A percentile compares a stretch with the other conserved stretches of the same genome.
These are phyloP conservation scores for Mesochorus sp. DNA, from an alignment of 2,888 invertebrate species.

Conservation along the genomic window DNA sequence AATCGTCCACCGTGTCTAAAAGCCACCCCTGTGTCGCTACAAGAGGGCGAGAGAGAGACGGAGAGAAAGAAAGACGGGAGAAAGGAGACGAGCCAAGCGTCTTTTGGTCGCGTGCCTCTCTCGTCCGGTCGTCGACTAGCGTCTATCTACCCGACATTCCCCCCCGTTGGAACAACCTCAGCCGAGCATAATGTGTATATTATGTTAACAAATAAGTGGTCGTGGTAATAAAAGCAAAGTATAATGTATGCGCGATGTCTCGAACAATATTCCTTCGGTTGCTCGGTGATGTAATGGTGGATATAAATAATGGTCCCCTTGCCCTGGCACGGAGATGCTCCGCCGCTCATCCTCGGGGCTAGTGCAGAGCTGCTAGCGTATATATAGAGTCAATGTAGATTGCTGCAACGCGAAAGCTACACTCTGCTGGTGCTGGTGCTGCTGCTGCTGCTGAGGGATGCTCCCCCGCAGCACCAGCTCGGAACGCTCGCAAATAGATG, in stretches of 20 bases:
- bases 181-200: slow-evolving; percentile 77
- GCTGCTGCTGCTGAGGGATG: no score
- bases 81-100: slow-evolving; percentile 13
- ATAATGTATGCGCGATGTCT: slow-evolving; percentile 80
- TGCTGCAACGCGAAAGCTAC: no score
- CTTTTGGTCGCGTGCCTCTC: slow-evolving; percentile 54
- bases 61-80: not conserved
- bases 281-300: slow-evolving; percentile 77
- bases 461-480: slow-evolving; percentile 41
- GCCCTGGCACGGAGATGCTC: slow-evolving; percentile 57
- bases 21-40: slow-evolving; percentile 53
- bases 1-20: slow-evolving; percentile 77
- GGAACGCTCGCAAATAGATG: slow-evolving; percentile 32
- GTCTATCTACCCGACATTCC: slow-evolving; percentile 21
- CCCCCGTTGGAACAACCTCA: slow-evolving; percentile 1
- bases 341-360: slow-evolving; percentile 12
- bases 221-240: slow-evolving; percentile 77
- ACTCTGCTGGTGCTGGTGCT: no score
- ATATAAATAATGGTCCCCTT: slow-evolving; percentile 78
- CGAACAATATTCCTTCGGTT: slow-evolving; percentile 79
- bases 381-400: no score
- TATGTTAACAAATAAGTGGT: slow-evolving; percentile 81
- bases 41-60: not conserved
- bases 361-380: not conserved
- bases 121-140: slow-evolving; percentile 1